phyloP scores from a whole-genome alignment of 2,888 invertebrate genomes.

The Drosophila fulvimacula region DNA sequence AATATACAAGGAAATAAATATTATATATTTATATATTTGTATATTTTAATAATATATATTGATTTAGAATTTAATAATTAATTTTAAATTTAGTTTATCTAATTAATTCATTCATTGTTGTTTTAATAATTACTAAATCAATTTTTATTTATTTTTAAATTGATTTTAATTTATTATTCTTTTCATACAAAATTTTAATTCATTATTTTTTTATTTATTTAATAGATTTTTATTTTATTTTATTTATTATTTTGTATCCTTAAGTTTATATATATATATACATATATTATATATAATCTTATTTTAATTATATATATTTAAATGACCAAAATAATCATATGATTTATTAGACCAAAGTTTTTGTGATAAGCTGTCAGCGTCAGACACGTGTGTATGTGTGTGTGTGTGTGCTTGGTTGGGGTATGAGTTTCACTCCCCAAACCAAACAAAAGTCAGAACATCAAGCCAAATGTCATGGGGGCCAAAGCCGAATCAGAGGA shows the following conservation, averaged over 20 bases:
- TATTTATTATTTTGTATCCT: not conserved
- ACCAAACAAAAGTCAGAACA: constrained; percentile 5
- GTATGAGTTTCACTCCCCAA: not conserved
- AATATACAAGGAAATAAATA: not conserved
- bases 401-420: constrained; percentile 1
- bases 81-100: too few species aligned
- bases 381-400: not conserved
- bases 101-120: too few species aligned
- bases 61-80: too few species aligned
- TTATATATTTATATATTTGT: not conserved
- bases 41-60: not conserved
- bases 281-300: too few species aligned
- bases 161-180: too few species aligned
- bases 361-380: constrained; percentile 17
- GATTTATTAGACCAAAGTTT: constrained; percentile 10
- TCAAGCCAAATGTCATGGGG: constrained; percentile 54
- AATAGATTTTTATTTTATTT: too few species aligned
- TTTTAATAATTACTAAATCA: too few species aligned
- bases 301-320: not conserved
- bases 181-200: too few species aligned
- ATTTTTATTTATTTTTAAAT: too few species aligned
- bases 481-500: constrained; percentile 40
- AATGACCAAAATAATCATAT: not conserved
- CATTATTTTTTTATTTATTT: too few species aligned
- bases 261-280: not conserved